Percentiles rank a stretch among this genome's conserved stretches.
Evolutionary conservation across 2,888 invertebrate species (phyloP).

Genomic region (Hedychridium roseum): DNA sequence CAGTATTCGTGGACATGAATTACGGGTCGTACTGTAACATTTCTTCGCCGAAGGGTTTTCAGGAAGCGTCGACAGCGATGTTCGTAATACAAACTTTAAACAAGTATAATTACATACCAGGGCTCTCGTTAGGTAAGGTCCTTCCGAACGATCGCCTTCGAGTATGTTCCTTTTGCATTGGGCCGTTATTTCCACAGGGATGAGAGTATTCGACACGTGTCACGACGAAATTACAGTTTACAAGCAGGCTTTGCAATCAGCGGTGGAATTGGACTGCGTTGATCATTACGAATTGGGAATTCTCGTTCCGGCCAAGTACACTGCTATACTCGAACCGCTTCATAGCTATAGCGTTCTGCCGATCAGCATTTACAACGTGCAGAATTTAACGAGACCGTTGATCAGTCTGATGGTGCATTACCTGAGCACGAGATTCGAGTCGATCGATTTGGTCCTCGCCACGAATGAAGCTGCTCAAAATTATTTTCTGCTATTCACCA

Average conservation of each 20-base stretch:
- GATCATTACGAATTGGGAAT: conserved; percentile 52
- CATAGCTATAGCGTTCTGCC: conserved; percentile 48
- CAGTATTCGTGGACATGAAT: conserved; percentile 61
- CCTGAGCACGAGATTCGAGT: conserved; percentile 44
- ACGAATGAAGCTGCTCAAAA: conserved; percentile 33
- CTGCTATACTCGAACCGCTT: conserved; percentile 44
- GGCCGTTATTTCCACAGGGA: conserved; percentile 35
- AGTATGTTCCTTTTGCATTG: conserved; percentile 7
- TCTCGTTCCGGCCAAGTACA: conserved; percentile 46
- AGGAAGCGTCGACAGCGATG: conserved; percentile 60
- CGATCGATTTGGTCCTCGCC: conserved; percentile 47
- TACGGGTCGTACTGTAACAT: conserved; percentile 61
- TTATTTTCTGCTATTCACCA: conserved; percentile 42
- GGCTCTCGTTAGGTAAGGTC: conserved; percentile 57
- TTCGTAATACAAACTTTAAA: conserved; percentile 60
- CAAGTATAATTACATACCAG: conserved; percentile 59
- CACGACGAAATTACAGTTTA: conserved; percentile 52
- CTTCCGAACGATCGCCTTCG: neutral
- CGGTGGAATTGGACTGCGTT: conserved; percentile 49
- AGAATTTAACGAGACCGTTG: conserved; percentile 47
- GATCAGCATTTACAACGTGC: conserved; percentile 46
- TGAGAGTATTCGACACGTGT: conserved; percentile 58
- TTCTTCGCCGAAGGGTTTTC: conserved; percentile 54
- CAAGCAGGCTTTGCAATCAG: conserved; percentile 49
- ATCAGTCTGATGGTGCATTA: conserved; percentile 50